Conservation (phyloP, 1,140 invertebrate species). For the Aphaenogaster ashmeadi region DNA sequence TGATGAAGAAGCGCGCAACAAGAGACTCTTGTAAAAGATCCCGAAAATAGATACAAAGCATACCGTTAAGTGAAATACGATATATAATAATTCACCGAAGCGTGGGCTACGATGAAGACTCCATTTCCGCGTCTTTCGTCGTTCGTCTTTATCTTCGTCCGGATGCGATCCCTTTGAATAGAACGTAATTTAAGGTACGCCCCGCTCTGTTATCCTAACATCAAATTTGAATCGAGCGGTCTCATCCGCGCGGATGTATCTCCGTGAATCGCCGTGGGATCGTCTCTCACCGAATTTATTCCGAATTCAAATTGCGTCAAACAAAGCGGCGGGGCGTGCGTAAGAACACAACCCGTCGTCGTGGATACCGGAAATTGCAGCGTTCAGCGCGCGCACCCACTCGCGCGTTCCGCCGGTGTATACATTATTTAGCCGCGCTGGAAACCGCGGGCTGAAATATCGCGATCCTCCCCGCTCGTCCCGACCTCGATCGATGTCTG, state of each 20-base stretch:
- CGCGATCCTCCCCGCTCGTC: conserved; percentile 34
- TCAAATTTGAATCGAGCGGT: conserved; percentile 64
- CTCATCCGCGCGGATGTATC: conserved; percentile 38
- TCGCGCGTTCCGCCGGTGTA: conserved; percentile 23
- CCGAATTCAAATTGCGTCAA: conserved; percentile 52
- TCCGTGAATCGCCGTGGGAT: conserved; percentile 11
- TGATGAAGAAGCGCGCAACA: conserved; percentile 18
- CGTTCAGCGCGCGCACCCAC: conserved; percentile 30
- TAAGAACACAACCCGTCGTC: conserved; percentile 24
- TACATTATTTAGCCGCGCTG: conserved; percentile 57
- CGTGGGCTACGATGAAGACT: conserved; percentile 52
- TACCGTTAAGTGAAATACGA: conserved; percentile 59
- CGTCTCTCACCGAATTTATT: conserved; percentile 56
- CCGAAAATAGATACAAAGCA: conserved; percentile 35
- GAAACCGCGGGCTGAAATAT: conserved; percentile 56
- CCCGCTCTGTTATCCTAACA: conserved; percentile 56
- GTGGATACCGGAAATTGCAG: conserved; percentile 60
- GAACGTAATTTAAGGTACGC: conserved; percentile 57
- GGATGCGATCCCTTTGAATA: conserved; percentile 59
- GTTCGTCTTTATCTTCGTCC: conserved; percentile 46
- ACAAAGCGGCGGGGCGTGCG: conserved; percentile 28
- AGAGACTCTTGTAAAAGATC: conserved; percentile 8
- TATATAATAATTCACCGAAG: conserved; percentile 55
- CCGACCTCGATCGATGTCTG: conserved; percentile 64
- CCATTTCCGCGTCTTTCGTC: conserved; percentile 61